Conservation (phyloP, 2,113 vertebrate genomes). For the Atherinomorus stipes region DNA sequence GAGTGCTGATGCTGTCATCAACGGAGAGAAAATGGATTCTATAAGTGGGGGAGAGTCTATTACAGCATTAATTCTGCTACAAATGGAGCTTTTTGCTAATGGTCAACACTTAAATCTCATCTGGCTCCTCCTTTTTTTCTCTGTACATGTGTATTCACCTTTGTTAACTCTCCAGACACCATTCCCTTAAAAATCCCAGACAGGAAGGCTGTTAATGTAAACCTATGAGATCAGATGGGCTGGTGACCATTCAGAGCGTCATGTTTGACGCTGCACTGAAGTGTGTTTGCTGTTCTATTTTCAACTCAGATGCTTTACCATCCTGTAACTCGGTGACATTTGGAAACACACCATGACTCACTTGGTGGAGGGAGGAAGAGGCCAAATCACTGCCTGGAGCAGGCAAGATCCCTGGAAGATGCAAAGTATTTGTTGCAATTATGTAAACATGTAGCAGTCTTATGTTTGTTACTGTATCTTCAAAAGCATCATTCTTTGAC, state of each 20-base stretch:
- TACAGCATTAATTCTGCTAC: conserved; percentile 68
- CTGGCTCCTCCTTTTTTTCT: conserved; percentile 27
- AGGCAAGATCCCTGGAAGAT: conserved; percentile 24
- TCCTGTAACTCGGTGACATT: conserved; percentile 60
- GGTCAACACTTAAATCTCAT: conserved; percentile 57
- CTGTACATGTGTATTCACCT: not conserved
- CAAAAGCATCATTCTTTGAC: conserved; percentile 21
- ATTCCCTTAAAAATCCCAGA: conserved; percentile 5
- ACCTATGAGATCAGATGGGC: conserved; percentile 4
- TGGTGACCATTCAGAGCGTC: conserved; percentile 24
- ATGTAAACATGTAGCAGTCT: conserved; percentile 34
- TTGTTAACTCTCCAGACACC: conserved; percentile 1
- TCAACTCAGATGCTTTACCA: conserved; percentile 32
- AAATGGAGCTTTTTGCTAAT: conserved; percentile 64
- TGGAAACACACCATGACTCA: conserved; percentile 55
- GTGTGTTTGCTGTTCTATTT: conserved; percentile 46
- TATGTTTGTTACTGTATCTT: conserved; percentile 40
- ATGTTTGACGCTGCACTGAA: conserved; percentile 27
- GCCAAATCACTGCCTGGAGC: conserved; percentile 28
- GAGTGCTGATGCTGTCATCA: conserved; percentile 74
- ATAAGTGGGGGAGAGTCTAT: conserved; percentile 75
- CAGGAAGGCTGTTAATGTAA: conserved; percentile 1
- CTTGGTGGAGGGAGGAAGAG: conserved; percentile 31
- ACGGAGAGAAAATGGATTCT: conserved; percentile 62
- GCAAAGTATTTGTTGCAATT: conserved; percentile 33